Base-by-base conservation (phyloP, 2,113 vertebrate genomes). In the Ageneiosus marmoratus region DNA sequence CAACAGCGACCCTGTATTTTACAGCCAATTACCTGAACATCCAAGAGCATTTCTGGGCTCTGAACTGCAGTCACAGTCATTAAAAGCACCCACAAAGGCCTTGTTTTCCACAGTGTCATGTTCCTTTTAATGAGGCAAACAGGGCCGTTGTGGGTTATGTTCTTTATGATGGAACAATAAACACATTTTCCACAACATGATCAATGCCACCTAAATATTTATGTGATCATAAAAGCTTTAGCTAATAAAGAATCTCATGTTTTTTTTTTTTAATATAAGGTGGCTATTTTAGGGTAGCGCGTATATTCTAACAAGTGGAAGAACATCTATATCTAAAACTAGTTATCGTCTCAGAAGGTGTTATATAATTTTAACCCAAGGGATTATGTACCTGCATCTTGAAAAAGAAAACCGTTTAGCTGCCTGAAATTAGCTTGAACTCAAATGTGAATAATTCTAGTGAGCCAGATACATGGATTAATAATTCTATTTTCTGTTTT, bases 391-490 rank as follows among this genome's bases (percentile, higher is more conserved):
- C 27, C 12, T 27, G 56, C n/a, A n/a, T n/a, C n/a, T n/a, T 29
- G 5, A 77, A 63, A 69, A 62, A 24, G 18, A 74, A 48, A 15
- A 29, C 46, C 56, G 53, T 58, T n/a, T 37, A 13, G 60, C 11
- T 87, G 83, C 55, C 69, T 27, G 63, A 69, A 84, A 87, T 82
- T 84, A 87, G 56, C 69, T 24, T 18, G 82, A 84, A 75, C 24
- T 29, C 80, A 79, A 74, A 85, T 24, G 80, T 76, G 22, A 51
- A 50, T 84, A 79, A 85, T 78, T 82, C 67, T n/a, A 58, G 70
- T 58, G 79, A 82, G 79, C 80, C 86, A 75, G 77, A 84, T 75
- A 50, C 62, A 41, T 63, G 65, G 27, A 50, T 69, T 65, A 69
- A 76, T 84, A 50, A 82, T 29, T 15, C 7, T 10, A 41, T 72